Evolutionary conservation across 2,797 vertebrate species (phyloP).

Genomic region (Myripristis jacobus): DNA sequence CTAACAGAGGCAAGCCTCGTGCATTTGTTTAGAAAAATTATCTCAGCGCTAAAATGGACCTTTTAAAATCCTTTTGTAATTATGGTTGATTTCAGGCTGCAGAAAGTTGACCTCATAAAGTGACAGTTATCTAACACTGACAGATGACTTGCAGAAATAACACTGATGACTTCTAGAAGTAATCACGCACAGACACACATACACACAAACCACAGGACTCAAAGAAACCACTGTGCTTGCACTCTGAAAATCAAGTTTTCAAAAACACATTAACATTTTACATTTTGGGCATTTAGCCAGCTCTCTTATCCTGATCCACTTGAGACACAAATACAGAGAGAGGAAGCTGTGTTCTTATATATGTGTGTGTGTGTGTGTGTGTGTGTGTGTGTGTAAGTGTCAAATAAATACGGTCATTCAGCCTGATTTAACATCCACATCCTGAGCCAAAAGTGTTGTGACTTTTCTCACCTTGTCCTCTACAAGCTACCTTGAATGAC

Average conservation of each 20-base stretch:
- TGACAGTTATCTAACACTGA: constrained; percentile 50
- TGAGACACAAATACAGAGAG: constrained; percentile 29
- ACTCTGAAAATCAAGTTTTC: constrained; percentile 14
- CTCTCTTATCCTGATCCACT: constrained; percentile 15
- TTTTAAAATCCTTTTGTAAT: constrained; percentile 57
- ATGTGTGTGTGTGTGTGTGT: constrained; percentile 6
- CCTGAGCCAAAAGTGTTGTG: constrained; percentile 44
- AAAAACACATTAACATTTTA: constrained; percentile 50
- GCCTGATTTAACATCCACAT: constrained; percentile 56
- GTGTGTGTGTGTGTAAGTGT: constrained; percentile 14
- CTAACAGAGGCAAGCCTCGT: constrained; percentile 7
- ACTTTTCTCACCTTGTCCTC: constrained; percentile 32
- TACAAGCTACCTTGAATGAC: constrained; percentile 22
- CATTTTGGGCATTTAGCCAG: constrained; percentile 37
- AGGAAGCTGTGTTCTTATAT: constrained; percentile 3
- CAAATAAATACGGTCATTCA: constrained; percentile 43
- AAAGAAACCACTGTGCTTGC: constrained; percentile 16
- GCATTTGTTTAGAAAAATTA: constrained; percentile 50
- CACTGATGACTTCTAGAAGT: background rate
- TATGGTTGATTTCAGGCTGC: constrained; percentile 39
- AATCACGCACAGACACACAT: background rate
- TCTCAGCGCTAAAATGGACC: constrained; percentile 45
- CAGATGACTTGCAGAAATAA: constrained; percentile 54
- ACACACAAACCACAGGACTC: background rate
- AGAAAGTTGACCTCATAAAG: constrained; percentile 59